Conservation (phyloP, 2,797 vertebrate species). For the Halcyon leucocephala region DNA sequence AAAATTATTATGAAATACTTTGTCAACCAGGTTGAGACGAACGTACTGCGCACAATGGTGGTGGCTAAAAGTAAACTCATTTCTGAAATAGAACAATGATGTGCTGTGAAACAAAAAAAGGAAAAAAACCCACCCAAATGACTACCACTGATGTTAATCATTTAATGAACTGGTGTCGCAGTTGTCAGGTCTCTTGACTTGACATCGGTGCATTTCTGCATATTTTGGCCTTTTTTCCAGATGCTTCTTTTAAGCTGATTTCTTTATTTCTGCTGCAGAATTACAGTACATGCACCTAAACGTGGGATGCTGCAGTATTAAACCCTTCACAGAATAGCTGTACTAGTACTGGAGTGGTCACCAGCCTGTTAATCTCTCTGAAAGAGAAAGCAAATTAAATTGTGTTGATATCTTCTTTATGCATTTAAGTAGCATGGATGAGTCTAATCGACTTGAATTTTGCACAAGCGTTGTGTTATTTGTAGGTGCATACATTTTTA, state of each 20-base stretch:
- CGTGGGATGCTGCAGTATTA: not conserved
- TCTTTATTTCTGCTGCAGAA: not conserved
- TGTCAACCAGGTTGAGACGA: not conserved
- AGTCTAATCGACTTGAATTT: not conserved
- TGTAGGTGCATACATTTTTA: not conserved
- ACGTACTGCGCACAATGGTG: not conserved
- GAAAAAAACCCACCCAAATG: accelerated
- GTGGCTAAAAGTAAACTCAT: not conserved
- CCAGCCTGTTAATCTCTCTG: not conserved
- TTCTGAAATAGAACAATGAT: not conserved
- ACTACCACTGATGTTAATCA: not conserved
- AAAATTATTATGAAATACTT: not conserved
- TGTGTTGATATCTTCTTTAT: not conserved
- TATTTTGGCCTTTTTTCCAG: not conserved
- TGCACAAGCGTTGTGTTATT: not conserved
- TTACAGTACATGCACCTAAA: not conserved
- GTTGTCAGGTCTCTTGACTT: not conserved
- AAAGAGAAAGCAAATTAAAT: not conserved
- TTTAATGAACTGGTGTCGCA: not conserved
- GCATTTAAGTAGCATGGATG: not conserved
- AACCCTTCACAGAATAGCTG: not conserved
- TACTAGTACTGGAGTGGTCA: too few species aligned
- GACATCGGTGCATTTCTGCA: not conserved
- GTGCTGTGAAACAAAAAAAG: not conserved
- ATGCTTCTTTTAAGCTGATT: not conserved